phyloP scores from a whole-genome alignment of 2,888 invertebrate genomes.

The Margaritifera margaritifera region DNA sequence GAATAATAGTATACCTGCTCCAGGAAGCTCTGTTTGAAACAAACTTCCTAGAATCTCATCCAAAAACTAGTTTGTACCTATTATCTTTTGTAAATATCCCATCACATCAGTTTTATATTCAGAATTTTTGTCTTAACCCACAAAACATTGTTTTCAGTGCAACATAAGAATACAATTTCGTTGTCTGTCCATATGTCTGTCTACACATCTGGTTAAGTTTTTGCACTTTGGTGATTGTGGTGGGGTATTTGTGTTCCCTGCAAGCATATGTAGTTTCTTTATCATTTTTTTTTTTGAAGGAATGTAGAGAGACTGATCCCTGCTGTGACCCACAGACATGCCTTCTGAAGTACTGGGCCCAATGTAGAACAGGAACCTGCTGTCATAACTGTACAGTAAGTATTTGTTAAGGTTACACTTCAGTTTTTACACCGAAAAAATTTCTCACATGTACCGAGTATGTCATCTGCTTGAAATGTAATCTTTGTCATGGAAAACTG shows the following conservation, averaged over 20 bases:
- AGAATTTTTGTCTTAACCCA: too few relatives aligned
- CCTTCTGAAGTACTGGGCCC: slow-evolving; percentile 92
- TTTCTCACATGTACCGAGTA: background rate
- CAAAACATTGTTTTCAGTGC: too few relatives aligned
- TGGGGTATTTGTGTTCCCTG: background rate
- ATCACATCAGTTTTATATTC: too few relatives aligned
- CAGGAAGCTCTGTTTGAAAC: too few relatives aligned
- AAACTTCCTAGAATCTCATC: too few relatives aligned
- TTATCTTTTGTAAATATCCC: too few relatives aligned
- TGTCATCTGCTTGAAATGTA: too few relatives aligned
- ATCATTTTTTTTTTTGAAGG: slow-evolving; percentile 71
- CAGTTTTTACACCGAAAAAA: background rate
- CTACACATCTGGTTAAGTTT: background rate
- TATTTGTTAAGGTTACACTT: slow-evolving; percentile 5
- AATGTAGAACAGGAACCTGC: slow-evolving; percentile 94
- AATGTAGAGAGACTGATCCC: slow-evolving; percentile 89
- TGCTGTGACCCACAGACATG: slow-evolving; percentile 99
- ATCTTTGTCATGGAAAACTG: too few relatives aligned
- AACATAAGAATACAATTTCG: too few relatives aligned
- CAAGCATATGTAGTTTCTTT: background rate
- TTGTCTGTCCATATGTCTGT: too few relatives aligned
- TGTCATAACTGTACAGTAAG: slow-evolving; percentile 91
- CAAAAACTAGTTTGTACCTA: too few relatives aligned
- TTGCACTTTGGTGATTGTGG: background rate
- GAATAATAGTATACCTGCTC: too few relatives aligned